Evolutionary conservation across 2,797 vertebrate genomes (phyloP), one percentile per base, ranked within the genome.

Genomic region (Meriones psammophilus): DNA sequence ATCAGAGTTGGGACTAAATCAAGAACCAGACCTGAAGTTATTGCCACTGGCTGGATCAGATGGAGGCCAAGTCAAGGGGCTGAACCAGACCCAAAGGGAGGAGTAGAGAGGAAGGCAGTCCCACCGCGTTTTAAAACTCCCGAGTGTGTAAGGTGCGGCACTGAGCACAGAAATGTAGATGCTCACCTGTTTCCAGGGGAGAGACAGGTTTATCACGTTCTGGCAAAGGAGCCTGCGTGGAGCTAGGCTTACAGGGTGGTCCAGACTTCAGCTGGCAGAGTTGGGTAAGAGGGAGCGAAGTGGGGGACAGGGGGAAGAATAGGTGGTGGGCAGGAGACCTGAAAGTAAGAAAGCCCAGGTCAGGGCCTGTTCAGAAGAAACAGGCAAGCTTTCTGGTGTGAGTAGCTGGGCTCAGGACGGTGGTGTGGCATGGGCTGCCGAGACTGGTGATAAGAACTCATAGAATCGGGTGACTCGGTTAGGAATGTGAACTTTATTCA

Each of bases 401-500:
- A 18, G 42, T 3, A 50, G 30, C 54, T 58, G 66, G 17, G 64
- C 15, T 17, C 36, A 8, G 89, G 85, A 50, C 68, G 79, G 39
- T 28, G 28, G 62, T 77, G 15, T 36, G 56, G 28, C 80, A 18
- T 36, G 56, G 28, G 80, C 42, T 18, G 22, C 39, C 50, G 62
- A 92, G 26, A 46, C 66, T 90, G 33, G 46, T 56, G 74, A 64
- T 46, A 36, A 62, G 78, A 88, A 62, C 17, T 89, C 54, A 24
- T 0, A 42, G 36, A 24, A 17, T 50, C 81, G 73, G 93, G 79
- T 77, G 78, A 89, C 24, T 74, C 78, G 73, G 20, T 58, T 24
- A 10, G 64, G 89, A 90, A 78, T 91, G 78, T 97, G 97, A 74
- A 88, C 69, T 90, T 93, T 88, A 95, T 91, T 91, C 62, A 64